A percentile compares a stretch with the other conserved stretches of the same genome.
Conservation (phyloP, 1,140 invertebrate genomes). For the Dysdera silvatica region DNA sequence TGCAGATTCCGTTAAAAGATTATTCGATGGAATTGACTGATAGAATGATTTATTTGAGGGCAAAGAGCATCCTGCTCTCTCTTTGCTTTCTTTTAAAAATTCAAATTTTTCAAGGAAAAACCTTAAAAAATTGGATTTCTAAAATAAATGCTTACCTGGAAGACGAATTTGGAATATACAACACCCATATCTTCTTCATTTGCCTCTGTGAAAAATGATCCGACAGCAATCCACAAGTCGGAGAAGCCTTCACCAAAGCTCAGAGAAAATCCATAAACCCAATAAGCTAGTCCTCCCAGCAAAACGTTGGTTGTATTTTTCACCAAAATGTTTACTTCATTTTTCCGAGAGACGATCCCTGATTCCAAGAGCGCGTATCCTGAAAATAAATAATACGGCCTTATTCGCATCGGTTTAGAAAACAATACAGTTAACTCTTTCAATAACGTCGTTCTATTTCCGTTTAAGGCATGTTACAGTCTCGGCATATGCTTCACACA, state of each 20-base stretch:
- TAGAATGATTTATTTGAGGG: too few species aligned
- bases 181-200: constrained; percentile 36
- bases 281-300: constrained; percentile 41
- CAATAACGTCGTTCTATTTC: too few species aligned
- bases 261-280: constrained; percentile 42
- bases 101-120: too few species aligned
- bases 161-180: constrained; percentile 41
- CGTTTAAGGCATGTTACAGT: too few species aligned
- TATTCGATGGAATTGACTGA: too few species aligned
- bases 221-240: constrained; percentile 35
- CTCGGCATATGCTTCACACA: too few species aligned
- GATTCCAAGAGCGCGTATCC: constrained; percentile 43
- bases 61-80: too few species aligned
- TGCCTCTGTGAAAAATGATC: constrained; percentile 39
- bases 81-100: too few species aligned
- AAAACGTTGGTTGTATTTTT: constrained; percentile 44
- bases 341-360: constrained; percentile 41
- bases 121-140: too few species aligned
- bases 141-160: constrained; percentile 34
- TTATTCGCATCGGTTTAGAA: too few species aligned
- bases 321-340: constrained; percentile 44
- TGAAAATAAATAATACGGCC: constrained; percentile 15
- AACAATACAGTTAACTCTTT: too few species aligned
- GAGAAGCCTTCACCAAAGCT: constrained; percentile 36
- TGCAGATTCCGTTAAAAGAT: too few species aligned